These are phyloP conservation scores for Cariama cristata DNA, from an alignment of 2,113 vertebrate genomes.

Conservation along the genomic window DNA sequence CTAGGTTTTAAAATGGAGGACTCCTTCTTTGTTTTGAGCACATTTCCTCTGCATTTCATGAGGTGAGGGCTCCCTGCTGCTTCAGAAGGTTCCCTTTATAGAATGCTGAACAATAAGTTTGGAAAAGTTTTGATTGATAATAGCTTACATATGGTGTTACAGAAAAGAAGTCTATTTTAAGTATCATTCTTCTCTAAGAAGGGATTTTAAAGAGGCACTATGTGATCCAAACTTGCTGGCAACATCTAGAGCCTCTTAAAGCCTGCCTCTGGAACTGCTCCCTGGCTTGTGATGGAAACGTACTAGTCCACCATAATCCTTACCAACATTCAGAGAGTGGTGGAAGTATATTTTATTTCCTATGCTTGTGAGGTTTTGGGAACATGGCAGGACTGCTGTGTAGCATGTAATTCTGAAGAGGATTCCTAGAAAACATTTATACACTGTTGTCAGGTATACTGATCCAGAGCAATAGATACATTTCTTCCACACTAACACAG, in stretches of 20 bases:
- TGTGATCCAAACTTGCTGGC: neutral
- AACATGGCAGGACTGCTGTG: neutral
- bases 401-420: neutral
- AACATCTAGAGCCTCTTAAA: neutral
- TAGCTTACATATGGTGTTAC: slow-evolving; percentile 24
- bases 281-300: neutral
- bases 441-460: neutral
- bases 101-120: slow-evolving; percentile 35
- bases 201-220: slow-evolving; percentile 25
- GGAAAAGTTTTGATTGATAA: slow-evolving; percentile 41
- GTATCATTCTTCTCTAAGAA: neutral
- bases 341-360: neutral
- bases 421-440: neutral
- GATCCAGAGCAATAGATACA: neutral
- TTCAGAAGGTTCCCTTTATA: slow-evolving; percentile 27
- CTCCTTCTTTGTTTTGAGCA: neutral
- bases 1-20: neutral
- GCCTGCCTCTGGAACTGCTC: neutral
- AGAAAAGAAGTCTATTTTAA: slow-evolving; percentile 49
- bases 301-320: neutral
- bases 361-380: neutral
- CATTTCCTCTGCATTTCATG: neutral
- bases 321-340: neutral
- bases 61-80: neutral
- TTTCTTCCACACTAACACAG: neutral